Evolutionary conservation across 1,140 invertebrate species (phyloP).

Genomic region (Semibalanus balanoides): DNA sequence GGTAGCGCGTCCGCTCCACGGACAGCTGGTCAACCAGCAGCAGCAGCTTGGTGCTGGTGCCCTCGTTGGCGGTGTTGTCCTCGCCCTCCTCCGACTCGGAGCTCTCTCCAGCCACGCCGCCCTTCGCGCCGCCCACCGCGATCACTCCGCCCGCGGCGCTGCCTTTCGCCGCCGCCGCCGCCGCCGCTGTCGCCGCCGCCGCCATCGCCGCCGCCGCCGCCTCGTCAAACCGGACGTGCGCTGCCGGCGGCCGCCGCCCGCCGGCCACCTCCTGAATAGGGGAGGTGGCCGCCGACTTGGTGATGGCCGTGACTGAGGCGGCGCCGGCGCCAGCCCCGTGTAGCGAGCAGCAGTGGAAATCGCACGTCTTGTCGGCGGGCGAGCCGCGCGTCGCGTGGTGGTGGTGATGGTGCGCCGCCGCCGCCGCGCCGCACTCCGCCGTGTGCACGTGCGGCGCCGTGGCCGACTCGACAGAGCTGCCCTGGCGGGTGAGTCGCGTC

Average conservation of each 20-base stretch:
- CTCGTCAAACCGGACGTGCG: neutral
- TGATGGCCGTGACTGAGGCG: constrained; percentile 40
- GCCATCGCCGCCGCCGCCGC: neutral
- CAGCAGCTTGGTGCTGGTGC: constrained; percentile 78
- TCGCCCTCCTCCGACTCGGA: constrained; percentile 75
- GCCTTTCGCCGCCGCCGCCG: neutral
- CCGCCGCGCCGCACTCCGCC: constrained; percentile 18
- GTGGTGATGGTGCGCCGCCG: constrained; percentile 14
- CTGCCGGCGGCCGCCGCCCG: neutral
- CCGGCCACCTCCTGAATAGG: constrained; percentile 20
- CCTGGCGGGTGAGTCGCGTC: constrained; percentile 19
- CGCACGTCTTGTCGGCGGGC: constrained; percentile 44
- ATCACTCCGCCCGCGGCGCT: neutral
- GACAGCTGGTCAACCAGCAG: constrained; percentile 80
- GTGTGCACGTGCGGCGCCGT: constrained; percentile 21
- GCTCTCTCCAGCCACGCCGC: constrained; percentile 46
- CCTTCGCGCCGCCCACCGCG: constrained; percentile 18
- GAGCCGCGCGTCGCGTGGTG: constrained; percentile 18
- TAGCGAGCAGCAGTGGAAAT: constrained; percentile 85
- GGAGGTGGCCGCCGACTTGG: constrained; percentile 29
- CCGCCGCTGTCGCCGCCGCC: neutral
- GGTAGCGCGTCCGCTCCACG: constrained; percentile 64
- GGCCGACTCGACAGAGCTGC: constrained; percentile 21
- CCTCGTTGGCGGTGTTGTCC: constrained; percentile 76
- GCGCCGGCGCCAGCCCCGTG: constrained; percentile 66